A percentile compares a stretch with the other conserved stretches of the same genome.
These are phyloP conservation scores for Montipora efflorescens DNA, from an alignment of 64 coral and sea anemone genomes.

Conservation along the genomic window DNA sequence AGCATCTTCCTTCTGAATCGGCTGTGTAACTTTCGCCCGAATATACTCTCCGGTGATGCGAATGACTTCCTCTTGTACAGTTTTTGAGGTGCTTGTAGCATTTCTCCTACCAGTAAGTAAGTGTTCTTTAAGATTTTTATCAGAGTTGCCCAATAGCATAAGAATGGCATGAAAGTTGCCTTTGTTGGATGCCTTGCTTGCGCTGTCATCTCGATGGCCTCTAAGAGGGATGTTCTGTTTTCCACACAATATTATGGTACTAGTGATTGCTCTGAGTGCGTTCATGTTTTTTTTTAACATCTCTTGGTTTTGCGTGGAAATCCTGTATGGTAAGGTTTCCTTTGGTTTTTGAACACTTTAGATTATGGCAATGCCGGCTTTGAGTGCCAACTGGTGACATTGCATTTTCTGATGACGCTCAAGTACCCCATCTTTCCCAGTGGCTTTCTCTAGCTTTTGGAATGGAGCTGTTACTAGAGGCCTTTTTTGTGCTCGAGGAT, in stretches of 20 bases:
- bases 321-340: conserved; percentile 38
- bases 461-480: too few relatives aligned
- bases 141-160: conserved; percentile 49
- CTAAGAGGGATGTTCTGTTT: conserved; percentile 69
- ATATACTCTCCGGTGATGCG: conserved; percentile 53
- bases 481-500: too few relatives aligned
- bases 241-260: conserved; percentile 70
- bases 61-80: conserved; percentile 62
- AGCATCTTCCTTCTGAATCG: conserved; percentile 26
- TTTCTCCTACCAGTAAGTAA: conserved; percentile 63
- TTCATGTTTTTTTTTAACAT: background rate
- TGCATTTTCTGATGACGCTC: conserved; percentile 50
- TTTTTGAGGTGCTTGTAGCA: conserved; percentile 61
- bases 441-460: too few relatives aligned
- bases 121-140: conserved; percentile 66
- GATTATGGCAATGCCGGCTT: conserved; percentile 49
- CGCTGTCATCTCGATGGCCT: conserved; percentile 79
- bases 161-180: conserved; percentile 77
- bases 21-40: conserved; percentile 24
- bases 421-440: too few relatives aligned
- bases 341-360: conserved; percentile 55
- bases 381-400: conserved; percentile 64
- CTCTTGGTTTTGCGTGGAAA: too few relatives aligned
- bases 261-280: conserved; percentile 64
- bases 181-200: conserved; percentile 74